Conservation (phyloP, 2,113 vertebrate species). For the Anarrhichthys ocellatus region DNA sequence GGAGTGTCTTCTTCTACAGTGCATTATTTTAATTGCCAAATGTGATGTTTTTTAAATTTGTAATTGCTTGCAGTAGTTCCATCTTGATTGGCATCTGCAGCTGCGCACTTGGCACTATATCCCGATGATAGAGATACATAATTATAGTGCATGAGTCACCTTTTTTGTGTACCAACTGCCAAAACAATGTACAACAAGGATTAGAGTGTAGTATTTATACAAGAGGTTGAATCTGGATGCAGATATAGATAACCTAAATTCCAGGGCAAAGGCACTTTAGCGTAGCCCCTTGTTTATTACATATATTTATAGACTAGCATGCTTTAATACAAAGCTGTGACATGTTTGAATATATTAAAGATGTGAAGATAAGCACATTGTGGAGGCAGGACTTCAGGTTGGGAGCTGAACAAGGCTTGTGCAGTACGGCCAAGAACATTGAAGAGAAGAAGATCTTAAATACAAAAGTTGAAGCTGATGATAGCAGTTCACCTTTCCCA, state of each 20-base stretch:
- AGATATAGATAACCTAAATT: slow-evolving; percentile 2
- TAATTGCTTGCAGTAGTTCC: neutral
- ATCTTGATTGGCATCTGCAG: slow-evolving; percentile 7
- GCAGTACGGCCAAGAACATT: neutral
- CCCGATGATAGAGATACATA: neutral
- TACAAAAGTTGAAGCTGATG: slow-evolving; percentile 1
- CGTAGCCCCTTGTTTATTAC: neutral
- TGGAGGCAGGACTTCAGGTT: neutral
- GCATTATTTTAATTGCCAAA: neutral
- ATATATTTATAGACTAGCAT: neutral
- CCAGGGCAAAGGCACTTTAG: neutral
- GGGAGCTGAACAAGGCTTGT: neutral
- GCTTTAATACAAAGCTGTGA: neutral
- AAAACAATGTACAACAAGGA: neutral
- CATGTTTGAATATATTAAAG: neutral
- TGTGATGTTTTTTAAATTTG: neutral
- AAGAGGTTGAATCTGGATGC: neutral
- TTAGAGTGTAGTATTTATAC: slow-evolving; percentile 11
- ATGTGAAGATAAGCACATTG: neutral
- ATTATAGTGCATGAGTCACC: neutral
- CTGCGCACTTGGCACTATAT: neutral
- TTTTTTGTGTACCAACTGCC: neutral
- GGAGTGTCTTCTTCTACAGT: neutral
- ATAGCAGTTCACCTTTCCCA: neutral
- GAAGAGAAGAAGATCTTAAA: neutral